Conservation (phyloP, 2,797 vertebrate species). For the Pyrocephalus nanus region DNA sequence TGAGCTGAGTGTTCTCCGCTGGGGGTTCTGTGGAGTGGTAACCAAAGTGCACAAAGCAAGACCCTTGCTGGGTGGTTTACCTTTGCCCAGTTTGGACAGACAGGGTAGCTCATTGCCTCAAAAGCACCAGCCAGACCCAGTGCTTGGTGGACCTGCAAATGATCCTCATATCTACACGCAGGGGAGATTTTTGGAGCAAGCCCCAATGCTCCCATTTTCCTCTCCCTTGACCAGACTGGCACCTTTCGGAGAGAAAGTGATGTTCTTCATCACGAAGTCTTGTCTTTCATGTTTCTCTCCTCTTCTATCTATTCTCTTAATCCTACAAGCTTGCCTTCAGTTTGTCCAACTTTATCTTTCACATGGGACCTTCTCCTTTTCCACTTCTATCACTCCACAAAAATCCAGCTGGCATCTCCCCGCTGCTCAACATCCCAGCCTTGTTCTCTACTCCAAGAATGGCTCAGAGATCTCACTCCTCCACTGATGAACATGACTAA, state of each 20-base stretch:
- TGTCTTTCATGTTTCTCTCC: neutral
- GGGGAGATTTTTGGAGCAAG: neutral
- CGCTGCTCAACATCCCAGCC: neutral
- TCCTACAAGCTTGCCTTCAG: neutral
- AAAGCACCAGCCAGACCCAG: neutral
- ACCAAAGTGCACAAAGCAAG: neutral
- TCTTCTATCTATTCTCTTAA: neutral
- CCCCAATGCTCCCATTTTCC: neutral
- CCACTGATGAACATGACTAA: neutral
- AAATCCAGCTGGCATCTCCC: neutral
- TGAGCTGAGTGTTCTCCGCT: fast-evolving
- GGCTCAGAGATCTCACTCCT: neutral
- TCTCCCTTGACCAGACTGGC: neutral
- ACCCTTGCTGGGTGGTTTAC: neutral
- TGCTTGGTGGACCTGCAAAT: neutral
- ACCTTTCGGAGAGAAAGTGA: neutral
- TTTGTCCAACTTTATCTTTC: neutral
- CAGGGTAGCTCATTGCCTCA: neutral
- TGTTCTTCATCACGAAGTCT: neutral
- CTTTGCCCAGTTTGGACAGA: neutral
- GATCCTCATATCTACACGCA: neutral
- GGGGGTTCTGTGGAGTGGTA: neutral
- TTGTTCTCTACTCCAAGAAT: neutral
- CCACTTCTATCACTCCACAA: neutral
- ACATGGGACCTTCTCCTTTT: neutral